These are phyloP conservation scores for Euthynnus affinis DNA, from an alignment of 2,797 vertebrate species.

Conservation along the genomic window DNA sequence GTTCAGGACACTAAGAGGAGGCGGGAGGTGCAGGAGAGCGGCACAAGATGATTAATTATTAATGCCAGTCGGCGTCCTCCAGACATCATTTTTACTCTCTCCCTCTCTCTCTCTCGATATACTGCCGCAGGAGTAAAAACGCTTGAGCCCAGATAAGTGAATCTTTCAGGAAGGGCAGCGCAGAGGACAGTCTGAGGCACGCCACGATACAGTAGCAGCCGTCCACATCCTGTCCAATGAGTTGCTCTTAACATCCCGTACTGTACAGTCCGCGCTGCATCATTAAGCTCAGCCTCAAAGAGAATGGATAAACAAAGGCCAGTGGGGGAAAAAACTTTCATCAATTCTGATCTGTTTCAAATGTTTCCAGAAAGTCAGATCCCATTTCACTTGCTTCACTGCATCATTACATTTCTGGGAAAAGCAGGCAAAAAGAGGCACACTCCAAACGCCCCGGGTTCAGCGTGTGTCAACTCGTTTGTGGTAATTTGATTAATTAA, in stretches of 20 bases:
- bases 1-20: conserved; percentile 62
- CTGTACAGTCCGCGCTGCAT: conserved; percentile 31
- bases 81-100: conserved; percentile 76
- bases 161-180: conserved; percentile 67
- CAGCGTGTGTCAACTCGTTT: conserved; percentile 28
- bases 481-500: conserved; percentile 52
- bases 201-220: neutral
- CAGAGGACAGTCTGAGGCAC: conserved; percentile 55
- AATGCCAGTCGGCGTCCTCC: conserved; percentile 77
- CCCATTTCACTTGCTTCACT: conserved; percentile 25
- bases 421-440: neutral
- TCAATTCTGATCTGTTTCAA: conserved; percentile 37
- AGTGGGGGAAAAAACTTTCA: conserved; percentile 7
- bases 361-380: conserved; percentile 49
- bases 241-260: conserved; percentile 22
- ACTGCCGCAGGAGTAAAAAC: conserved; percentile 65
- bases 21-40: conserved; percentile 57
- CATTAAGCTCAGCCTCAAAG: conserved; percentile 41
- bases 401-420: conserved; percentile 29
- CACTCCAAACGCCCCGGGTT: conserved; percentile 31
- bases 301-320: conserved; percentile 56
- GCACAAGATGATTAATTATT: conserved; percentile 82
- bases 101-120: conserved; percentile 50
- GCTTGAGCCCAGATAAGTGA: conserved; percentile 61
- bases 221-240: conserved; percentile 23